Evolutionary conservation across 2,113 vertebrate species (phyloP).

Genomic region (Eulemur macaco): DNA sequence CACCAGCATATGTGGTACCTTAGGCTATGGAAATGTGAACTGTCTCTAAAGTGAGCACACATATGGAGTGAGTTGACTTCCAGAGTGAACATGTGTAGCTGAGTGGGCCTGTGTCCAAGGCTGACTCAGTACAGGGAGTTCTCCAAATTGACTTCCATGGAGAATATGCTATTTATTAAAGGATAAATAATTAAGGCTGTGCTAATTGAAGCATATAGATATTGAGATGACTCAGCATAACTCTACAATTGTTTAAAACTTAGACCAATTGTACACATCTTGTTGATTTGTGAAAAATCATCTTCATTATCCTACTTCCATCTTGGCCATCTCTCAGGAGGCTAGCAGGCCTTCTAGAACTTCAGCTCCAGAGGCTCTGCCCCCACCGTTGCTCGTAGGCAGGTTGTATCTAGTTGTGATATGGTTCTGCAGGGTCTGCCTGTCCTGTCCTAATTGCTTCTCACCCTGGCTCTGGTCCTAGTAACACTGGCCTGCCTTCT

Average conservation of each 20-base stretch:
- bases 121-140: neutral
- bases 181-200: neutral
- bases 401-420: neutral
- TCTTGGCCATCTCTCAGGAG: neutral
- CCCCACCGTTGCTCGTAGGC: no score
- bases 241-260: neutral
- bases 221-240: neutral
- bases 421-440: neutral
- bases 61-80: no score
- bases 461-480: neutral
- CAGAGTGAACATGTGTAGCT: neutral
- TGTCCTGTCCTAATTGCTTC: neutral
- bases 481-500: neutral
- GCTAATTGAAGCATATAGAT: neutral
- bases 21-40: neutral
- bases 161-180: constrained; percentile 13
- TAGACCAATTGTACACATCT: neutral
- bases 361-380: no score
- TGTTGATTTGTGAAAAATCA: neutral
- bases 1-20: neutral
- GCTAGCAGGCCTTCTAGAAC: neutral
- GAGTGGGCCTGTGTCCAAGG: neutral
- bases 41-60: neutral
- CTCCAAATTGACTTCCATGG: neutral
- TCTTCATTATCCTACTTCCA: neutral